phyloP scores from a whole-genome alignment of 2,888 invertebrate species.

The Iphiclides podalirius region DNA sequence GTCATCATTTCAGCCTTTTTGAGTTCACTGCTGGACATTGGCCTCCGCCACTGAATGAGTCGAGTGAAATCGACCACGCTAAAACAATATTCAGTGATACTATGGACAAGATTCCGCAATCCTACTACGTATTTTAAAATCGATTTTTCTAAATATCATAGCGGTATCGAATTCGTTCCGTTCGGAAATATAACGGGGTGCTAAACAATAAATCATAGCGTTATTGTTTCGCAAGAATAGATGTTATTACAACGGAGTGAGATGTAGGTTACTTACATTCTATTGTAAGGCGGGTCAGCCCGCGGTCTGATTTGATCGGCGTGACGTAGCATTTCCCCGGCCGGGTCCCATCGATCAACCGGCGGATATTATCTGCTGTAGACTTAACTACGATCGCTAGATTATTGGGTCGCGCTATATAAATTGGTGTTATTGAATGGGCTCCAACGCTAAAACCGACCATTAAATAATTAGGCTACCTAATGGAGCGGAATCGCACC shows the following conservation, averaged over 20 bases:
- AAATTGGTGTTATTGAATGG: background rate
- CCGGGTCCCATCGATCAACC: slow-evolving; percentile 46
- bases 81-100: too few species aligned
- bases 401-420: slow-evolving; percentile 15
- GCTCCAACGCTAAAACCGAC: too few species aligned
- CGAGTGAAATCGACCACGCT: too few species aligned
- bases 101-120: too few species aligned
- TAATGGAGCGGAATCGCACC: too few species aligned
- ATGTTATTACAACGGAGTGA: slow-evolving; percentile 22
- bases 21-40: too few species aligned
- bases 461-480: too few species aligned
- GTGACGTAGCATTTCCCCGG: slow-evolving; percentile 47
- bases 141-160: slow-evolving; percentile 2
- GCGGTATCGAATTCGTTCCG: slow-evolving; percentile 1
- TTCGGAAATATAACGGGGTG: slow-evolving; percentile 4
- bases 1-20: too few species aligned
- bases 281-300: slow-evolving; percentile 23
- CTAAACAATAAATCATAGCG: slow-evolving; percentile 17
- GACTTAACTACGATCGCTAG: slow-evolving; percentile 34
- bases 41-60: too few species aligned
- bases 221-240: slow-evolving; percentile 22
- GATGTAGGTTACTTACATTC: slow-evolving; percentile 19
- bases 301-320: slow-evolving; percentile 48
- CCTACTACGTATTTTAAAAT: too few species aligned
- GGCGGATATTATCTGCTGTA: too few species aligned